Evolutionary conservation across 2,888 invertebrate species (phyloP), one percentile per base, ranked within the genome.

Genomic region (Pinctada fucata): DNA sequence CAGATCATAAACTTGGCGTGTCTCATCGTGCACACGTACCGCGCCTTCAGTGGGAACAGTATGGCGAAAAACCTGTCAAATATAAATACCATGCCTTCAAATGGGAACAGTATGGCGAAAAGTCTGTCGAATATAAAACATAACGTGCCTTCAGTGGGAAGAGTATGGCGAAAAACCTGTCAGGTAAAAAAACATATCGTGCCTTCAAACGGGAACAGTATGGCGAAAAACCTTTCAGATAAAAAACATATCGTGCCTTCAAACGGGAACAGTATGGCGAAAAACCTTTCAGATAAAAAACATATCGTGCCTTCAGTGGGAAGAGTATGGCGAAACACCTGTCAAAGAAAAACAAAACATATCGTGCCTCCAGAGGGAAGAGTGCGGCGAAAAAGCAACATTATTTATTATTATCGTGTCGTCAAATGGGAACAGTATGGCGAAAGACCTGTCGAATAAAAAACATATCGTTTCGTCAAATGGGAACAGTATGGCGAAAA

Each of bases 251-350:
- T n/a, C n/a, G n/a, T n/a, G n/a, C n/a, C n/a, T n/a, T n/a, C n/a
- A n/a, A n/a, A n/a, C n/a, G n/a, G n/a, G n/a, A n/a, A n/a, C n/a
- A n/a, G n/a, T n/a, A n/a, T n/a, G n/a, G n/a, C n/a, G n/a, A n/a
- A n/a, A n/a, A n/a, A n/a, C n/a, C n/a, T n/a, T n/a, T n/a, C n/a
- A n/a, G n/a, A n/a, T n/a, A n/a, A n/a, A n/a, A 91, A 63, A 91
- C 80, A 6, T 87, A 83, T 72, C 87, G 81, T 3, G 90, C 89
- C 52, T 87, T 84, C 73, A 91, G 85, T 2, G 92, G 92, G 49
- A 88, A 86, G 48, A 90, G 89, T 74, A 92, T 91, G 31, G 92
- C 92, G 16, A 91, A 87, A 85, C 90, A 92, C 50, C 92, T 87
- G 81, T 45, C 82, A 80, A 6, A 2, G 58, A 8, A 50, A 31